Conservation (phyloP, 2,113 vertebrate genomes). For the Neotoma lepida region DNA sequence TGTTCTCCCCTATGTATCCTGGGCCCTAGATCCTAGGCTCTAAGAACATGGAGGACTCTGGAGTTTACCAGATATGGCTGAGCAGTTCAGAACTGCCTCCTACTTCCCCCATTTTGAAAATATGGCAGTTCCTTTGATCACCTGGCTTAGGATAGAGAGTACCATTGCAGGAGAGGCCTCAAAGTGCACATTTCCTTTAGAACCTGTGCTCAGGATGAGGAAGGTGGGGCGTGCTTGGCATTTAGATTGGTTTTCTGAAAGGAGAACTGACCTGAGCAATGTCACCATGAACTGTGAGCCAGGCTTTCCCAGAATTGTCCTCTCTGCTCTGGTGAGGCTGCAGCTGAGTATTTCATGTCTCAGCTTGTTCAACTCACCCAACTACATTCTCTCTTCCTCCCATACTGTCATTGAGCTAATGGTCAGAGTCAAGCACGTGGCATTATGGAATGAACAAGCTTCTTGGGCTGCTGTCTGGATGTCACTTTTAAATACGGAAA, state of each 20-base stretch:
- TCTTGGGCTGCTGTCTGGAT: conserved; percentile 57
- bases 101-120: neutral
- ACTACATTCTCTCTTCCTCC: neutral
- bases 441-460: neutral
- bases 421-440: conserved; percentile 45
- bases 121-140: neutral
- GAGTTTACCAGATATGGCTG: neutral
- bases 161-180: neutral
- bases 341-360: neutral
- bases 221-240: neutral
- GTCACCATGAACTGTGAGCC: conserved; percentile 3
- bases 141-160: neutral
- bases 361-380: neutral
- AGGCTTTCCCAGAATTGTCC: neutral
- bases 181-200: neutral
- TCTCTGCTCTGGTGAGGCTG: neutral
- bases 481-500: neutral
- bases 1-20: conserved; percentile 9
- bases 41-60: neutral
- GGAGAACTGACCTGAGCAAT: conserved; percentile 1
- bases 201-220: neutral
- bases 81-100: neutral
- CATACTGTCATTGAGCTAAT: conserved; percentile 52
- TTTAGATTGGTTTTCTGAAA: conserved; percentile 35
- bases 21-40: neutral